Base-by-base conservation (phyloP, 2,113 vertebrate genomes). In the Pomatorhinus ruficollis region DNA sequence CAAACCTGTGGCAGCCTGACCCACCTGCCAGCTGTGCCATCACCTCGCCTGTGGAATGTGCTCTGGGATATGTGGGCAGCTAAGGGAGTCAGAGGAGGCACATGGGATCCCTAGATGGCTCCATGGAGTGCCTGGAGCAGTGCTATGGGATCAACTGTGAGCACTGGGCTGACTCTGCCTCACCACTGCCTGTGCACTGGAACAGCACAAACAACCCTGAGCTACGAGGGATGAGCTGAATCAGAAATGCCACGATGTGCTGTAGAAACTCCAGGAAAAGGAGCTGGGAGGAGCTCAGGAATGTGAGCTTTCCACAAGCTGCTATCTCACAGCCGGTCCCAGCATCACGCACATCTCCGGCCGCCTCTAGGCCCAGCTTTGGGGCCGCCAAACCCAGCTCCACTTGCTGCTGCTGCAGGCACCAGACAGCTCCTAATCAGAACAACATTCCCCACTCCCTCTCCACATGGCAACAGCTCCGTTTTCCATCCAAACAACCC, bases 121-220 rank as follows among this genome's bases (percentile, higher is more conserved):
- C 64, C 1, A 0, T 14, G 54, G 28, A 68, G 35, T 1, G 17
- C 37, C 28, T 0, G 1, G 53, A 31, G 24, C 3, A 0, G 15
- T 12, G 39, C 65, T 5, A 1, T 9, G 31, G 45, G 30, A 33
- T 13, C 0, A 0, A 12, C 10, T 0, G 0, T 11, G 14, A 4
- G 27, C 60, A 33, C 0, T 0, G 0, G 2, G 18, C 35, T 25
- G 37, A 42, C 4, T 57, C 65, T 24, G 11, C 27, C 64, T 31
- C 69, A 70, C 19, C 54, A 8, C 0, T 27, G 10, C 57, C 15
- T 12, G 1, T 0, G 10, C 42, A 15, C 13, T 3, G 7, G 12
- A 44, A 19, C 33, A 39, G 66, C 66, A 35, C 49, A 42, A 3
- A 35, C 49, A 42, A 3, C 40, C 33, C 22, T 0, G 27, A 85